These are phyloP conservation scores for Acrobasis repandana DNA, from an alignment of 2,888 invertebrate genomes.

Conservation along the genomic window DNA sequence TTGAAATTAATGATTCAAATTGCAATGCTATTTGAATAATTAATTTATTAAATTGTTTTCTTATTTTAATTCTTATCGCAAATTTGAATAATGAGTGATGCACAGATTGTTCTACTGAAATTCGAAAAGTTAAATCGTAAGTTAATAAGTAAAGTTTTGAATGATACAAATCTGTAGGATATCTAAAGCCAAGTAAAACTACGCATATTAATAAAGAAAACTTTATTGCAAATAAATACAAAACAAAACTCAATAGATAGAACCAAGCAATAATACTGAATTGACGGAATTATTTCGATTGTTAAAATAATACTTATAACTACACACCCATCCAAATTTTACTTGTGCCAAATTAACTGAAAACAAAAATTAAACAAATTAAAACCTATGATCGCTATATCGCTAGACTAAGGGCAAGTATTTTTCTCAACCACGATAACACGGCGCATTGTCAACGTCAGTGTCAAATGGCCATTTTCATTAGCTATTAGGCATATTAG, in stretches of 20 bases:
- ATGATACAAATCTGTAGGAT: background rate
- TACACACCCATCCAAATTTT: conserved; percentile 75
- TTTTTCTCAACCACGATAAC: too few species aligned
- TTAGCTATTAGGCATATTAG: too few species aligned
- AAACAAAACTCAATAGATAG: conserved; percentile 34
- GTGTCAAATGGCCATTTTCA: too few species aligned
- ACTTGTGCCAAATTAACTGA: conserved; percentile 78
- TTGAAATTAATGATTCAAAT: too few species aligned
- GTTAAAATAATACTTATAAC: conserved; percentile 34
- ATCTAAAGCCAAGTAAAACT: conserved; percentile 16
- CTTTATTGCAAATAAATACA: conserved; percentile 53
- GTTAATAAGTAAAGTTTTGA: too few species aligned
- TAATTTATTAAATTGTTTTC: too few species aligned
- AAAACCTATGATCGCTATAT: conserved; percentile 35
- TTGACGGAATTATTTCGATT: conserved; percentile 36
- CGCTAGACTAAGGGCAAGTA: background rate
- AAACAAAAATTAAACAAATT: conserved; percentile 66
- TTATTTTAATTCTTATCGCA: too few species aligned
- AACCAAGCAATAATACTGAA: conserved; percentile 48
- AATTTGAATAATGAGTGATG: too few species aligned
- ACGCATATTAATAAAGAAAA: conserved; percentile 22
- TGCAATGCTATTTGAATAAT: too few species aligned
- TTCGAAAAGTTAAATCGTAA: too few species aligned
- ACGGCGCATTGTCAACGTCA: too few species aligned
- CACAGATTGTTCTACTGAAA: too few species aligned